Evolutionary conservation across 1,140 invertebrate species (phyloP), one percentile per base, ranked within the genome.

Genomic region (Euwallacea fornicatus): DNA sequence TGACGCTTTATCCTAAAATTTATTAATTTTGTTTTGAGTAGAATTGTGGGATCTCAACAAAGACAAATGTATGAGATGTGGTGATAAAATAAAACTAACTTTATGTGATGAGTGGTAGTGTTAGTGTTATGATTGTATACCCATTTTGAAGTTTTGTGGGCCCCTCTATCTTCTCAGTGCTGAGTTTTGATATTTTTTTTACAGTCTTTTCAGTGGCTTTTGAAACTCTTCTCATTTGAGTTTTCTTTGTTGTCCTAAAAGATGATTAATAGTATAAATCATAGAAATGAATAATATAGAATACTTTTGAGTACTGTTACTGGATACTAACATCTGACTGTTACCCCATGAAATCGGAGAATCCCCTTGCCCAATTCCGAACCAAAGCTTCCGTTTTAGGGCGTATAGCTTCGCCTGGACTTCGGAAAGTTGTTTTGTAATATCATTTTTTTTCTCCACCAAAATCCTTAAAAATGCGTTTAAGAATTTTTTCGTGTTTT

Each of bases 341-440:
- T 47, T 42, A 11, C 86, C 86, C 87, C 87, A 88, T 15, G 86
- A 88, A 10, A 89, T 69, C 46, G 88, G 86, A 0, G 82, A 79
- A 54, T 78, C 76, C 33, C 74, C 75, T 69, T 79, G 78, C 6
- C 74, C 77, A 33, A 77, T 60, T 7, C 81, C 81, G 69, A 79
- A 78, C 81, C 81, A 82, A 7, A 82, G 55, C 74, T 78, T 79
- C 71, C 79, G 79, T 72, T 79, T 80, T 47, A 82, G 71, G 7
- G 77, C 71, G 41, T 78, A 72, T 8, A 82, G 66, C 71, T 80
- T 82, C 3, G 76, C 76, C 75, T 82, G 81, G 7, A 82, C 79
- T 74, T 80, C 77, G 8, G 76, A 68, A 11, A 81, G 62, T 76
- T 81, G 79, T 70, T 75, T 75, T 2, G 74, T 71, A 11, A 76